Conservation (phyloP, 2,888 invertebrate genomes). For the Trachelus iudaicus region DNA sequence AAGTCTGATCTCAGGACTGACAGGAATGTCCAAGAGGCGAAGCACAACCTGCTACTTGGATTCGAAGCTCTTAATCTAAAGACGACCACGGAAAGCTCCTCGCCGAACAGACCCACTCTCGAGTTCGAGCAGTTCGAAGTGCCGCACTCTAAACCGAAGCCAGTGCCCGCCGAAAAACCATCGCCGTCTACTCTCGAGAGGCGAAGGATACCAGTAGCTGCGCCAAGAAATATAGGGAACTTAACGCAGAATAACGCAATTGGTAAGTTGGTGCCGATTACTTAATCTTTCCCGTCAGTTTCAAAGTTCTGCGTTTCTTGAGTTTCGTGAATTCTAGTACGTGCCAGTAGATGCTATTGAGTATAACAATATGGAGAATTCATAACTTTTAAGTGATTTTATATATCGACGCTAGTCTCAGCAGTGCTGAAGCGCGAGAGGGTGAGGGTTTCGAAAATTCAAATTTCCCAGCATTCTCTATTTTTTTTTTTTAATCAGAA, state of each 20-base stretch:
- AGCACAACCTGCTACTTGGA: constrained; percentile 25
- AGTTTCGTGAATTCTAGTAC: constrained; percentile 28
- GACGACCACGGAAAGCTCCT: constrained; percentile 59
- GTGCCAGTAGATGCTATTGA: too few species aligned
- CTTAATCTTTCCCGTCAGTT: constrained; percentile 6
- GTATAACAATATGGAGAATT: too few species aligned
- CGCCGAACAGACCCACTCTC: constrained; percentile 62
- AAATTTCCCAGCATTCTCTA: too few species aligned
- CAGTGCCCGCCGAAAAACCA: constrained; percentile 55
- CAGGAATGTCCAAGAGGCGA: constrained; percentile 11
- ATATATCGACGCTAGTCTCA: too few species aligned
- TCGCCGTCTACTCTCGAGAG: constrained; percentile 57
- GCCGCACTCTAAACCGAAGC: constrained; percentile 43
- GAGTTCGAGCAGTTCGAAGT: constrained; percentile 44
- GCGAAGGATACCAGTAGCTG: constrained; percentile 68
- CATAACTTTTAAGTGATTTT: too few species aligned
- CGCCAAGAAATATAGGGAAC: constrained; percentile 67
- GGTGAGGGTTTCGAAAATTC: too few species aligned
- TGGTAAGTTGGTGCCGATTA: constrained; percentile 27
- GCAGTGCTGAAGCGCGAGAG: too few species aligned
- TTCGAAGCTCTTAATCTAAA: constrained; percentile 47
- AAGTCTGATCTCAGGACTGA: constrained; percentile 30
- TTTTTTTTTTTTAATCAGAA: constrained; percentile 29
- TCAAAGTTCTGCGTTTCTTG: constrained; percentile 16
- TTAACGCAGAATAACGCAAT: constrained; percentile 38